Evolutionary conservation across 2,888 invertebrate species (phyloP).

Genomic region (Aproaerema taeniolella): DNA sequence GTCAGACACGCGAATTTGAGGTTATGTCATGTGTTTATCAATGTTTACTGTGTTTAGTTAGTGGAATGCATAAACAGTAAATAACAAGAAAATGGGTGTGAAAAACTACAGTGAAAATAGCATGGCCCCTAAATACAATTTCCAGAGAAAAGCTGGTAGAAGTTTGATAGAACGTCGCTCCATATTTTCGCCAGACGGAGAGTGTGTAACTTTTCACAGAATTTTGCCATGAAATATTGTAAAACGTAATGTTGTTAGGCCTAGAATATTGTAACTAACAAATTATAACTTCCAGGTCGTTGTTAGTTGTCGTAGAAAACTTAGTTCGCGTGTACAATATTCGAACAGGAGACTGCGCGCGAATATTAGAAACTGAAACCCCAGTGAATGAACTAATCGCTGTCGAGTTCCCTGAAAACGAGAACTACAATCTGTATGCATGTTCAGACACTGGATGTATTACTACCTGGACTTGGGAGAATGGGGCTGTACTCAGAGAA

Average conservation of each 20-base stretch:
- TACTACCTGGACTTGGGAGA: slow-evolving; percentile 68
- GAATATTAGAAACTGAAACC: slow-evolving; percentile 57
- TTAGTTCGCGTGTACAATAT: slow-evolving; percentile 62
- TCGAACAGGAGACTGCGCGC: slow-evolving; percentile 59
- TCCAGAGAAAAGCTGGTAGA: slow-evolving; percentile 64
- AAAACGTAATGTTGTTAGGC: no score
- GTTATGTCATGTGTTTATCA: slow-evolving; percentile 42
- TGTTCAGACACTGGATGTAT: slow-evolving; percentile 56
- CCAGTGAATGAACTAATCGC: slow-evolving; percentile 44
- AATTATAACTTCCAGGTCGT: slow-evolving; percentile 48
- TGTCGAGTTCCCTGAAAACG: slow-evolving; percentile 57
- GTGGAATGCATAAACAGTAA: no score
- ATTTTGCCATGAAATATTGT: neutral
- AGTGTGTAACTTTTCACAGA: slow-evolving; percentile 42
- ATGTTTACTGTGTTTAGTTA: slow-evolving; percentile 2
- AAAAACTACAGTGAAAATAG: slow-evolving; percentile 27
- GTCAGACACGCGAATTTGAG: no score
- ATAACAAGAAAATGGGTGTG: slow-evolving; percentile 57
- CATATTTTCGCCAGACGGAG: slow-evolving; percentile 67
- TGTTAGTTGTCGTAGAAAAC: slow-evolving; percentile 64
- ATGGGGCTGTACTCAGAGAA: slow-evolving; percentile 65
- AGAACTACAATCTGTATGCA: slow-evolving; percentile 60
- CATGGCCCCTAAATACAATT: slow-evolving; percentile 39
- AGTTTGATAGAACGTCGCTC: slow-evolving; percentile 65
- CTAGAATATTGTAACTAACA: no score